Evolutionary conservation across 2,888 invertebrate species (phyloP).

Genomic region (Rotaria magnacalcarata): DNA sequence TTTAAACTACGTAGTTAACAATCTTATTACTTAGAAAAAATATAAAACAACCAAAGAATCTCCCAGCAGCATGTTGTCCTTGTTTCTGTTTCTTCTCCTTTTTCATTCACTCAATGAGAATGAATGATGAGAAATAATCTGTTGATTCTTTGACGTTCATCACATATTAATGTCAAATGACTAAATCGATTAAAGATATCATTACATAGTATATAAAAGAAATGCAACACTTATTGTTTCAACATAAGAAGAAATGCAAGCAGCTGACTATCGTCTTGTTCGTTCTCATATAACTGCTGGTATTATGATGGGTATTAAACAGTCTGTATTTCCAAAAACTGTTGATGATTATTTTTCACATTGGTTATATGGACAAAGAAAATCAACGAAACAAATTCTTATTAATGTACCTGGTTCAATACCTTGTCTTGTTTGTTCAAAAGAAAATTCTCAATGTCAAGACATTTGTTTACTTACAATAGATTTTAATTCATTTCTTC

Average conservation of each 20-base stretch:
- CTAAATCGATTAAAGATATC: not conserved
- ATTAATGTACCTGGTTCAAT: not conserved
- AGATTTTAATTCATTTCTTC: not conserved
- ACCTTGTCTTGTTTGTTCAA: not conserved
- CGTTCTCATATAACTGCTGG: not conserved
- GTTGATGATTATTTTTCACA: not conserved
- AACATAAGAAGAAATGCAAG: not conserved
- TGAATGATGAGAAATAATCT: slow-evolving; percentile 5
- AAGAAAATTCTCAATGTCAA: not conserved
- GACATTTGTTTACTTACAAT: not conserved
- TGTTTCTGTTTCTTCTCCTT: not conserved
- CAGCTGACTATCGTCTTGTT: not conserved
- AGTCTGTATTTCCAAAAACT: not conserved
- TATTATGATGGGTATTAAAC: not conserved
- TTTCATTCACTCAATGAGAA: not conserved
- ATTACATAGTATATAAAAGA: not conserved
- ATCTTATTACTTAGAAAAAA: no score
- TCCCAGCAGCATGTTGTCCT: slow-evolving; percentile 16
- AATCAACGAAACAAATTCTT: not conserved
- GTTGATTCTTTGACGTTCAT: not conserved
- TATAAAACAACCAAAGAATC: not conserved
- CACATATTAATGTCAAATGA: not conserved
- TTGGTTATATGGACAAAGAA: slow-evolving; percentile 32
- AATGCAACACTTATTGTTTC: not conserved
- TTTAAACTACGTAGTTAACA: no score